These are phyloP conservation scores for Sarcophaga bullata DNA, from an alignment of 1,140 invertebrate genomes.

Conservation along the genomic window DNA sequence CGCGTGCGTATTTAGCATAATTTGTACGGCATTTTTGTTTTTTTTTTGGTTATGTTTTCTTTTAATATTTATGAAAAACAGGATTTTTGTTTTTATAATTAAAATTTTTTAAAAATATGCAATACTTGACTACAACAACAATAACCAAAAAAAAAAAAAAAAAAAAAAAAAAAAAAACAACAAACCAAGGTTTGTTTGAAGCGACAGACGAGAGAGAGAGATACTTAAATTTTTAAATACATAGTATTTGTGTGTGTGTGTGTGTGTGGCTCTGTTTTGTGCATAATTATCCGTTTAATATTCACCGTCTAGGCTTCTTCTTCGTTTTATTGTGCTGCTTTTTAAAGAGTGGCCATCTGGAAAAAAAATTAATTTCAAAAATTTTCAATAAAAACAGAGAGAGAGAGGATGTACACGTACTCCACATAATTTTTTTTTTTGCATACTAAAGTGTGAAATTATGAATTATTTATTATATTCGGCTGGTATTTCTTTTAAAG, in stretches of 20 bases:
- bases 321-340: too few species aligned
- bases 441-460: too few species aligned
- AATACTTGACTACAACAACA: neutral
- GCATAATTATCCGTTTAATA: neutral
- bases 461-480: too few species aligned
- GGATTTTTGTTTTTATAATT: conserved; percentile 11
- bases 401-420: too few species aligned
- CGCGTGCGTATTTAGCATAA: conserved; percentile 25
- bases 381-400: neutral
- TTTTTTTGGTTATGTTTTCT: neutral
- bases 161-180: neutral
- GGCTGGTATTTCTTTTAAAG: too few species aligned
- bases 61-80: conserved; percentile 2
- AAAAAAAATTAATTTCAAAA: neutral
- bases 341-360: too few species aligned
- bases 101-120: neutral
- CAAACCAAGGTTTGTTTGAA: neutral
- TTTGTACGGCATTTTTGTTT: neutral
- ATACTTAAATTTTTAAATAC: too few species aligned
- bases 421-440: too few species aligned
- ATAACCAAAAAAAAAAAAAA: neutral
- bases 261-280: too few species aligned
- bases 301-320: neutral
- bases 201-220: too few species aligned
- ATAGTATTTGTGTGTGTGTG: too few species aligned